Evolutionary conservation across 2,113 vertebrate genomes (phyloP), one percentile per base, ranked within the genome.

Genomic region (Astur gentilis): DNA sequence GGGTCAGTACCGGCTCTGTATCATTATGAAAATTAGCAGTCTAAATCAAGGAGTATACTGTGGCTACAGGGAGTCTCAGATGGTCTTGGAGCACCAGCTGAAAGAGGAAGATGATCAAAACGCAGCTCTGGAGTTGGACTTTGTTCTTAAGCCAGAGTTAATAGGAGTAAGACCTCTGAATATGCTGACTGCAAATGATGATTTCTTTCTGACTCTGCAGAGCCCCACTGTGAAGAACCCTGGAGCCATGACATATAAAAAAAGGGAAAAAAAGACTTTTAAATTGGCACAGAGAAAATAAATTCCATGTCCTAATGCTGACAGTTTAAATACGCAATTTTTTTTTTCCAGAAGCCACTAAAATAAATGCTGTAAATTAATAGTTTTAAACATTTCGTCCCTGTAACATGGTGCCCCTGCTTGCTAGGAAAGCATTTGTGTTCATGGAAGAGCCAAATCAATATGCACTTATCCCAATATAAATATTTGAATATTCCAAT

Each of bases 141-240:
- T 45, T 71, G 16, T 49, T 91, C 62, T 77, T 23, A 49, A 81
- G 42, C 25, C 60, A 52, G 50, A 78, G 50, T 77, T 82, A 60
- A 86, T 36, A 86, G 76, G 14, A 85, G 15, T 50, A 79, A 89
- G 57, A 71, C 55, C 75, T 83, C 92, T 89, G 66, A 91, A 90
- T 65, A 67, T 4, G 2, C 58, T 54, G 80, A 16, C 66, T 92
- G 65, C 50, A 87, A 89, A 60, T 3, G 3, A 34, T 80, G 61
- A 87, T 94, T 92, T 94, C 82, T 71, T 95, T 95, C 61, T 90
- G 62, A 73, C 42, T 71, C 83, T 87, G 49, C 36, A 87, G 81
- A 93, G 70, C 54, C 91, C 86, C 15, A 27, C 90, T 92, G 77
- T 81, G 96, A 97, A 90, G 32, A 96, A 91, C 80, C 81, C 85